These are phyloP conservation scores for Malthinus seriepunctatus DNA, from an alignment of 2,888 invertebrate genomes.

Conservation along the genomic window DNA sequence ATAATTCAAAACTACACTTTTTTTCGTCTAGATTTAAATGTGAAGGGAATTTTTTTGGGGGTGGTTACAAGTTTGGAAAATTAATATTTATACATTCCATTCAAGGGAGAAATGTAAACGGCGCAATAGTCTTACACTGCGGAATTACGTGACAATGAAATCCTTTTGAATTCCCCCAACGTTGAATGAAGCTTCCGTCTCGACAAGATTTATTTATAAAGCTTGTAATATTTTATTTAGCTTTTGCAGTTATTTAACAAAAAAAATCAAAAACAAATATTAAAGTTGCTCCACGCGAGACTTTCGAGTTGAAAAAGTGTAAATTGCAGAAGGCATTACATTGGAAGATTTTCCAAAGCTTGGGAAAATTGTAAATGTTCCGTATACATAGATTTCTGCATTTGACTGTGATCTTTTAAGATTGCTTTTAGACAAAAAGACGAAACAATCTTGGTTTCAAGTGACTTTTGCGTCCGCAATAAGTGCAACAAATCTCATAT, in stretches of 20 bases:
- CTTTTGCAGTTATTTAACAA: not conserved
- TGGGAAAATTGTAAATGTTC: no score
- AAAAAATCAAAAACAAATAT: no score
- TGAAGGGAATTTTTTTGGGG: not conserved
- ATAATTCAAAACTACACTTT: not conserved
- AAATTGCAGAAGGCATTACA: no score
- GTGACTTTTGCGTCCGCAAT: no score
- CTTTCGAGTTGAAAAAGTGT: no score
- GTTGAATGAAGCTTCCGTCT: constrained; percentile 25
- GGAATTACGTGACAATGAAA: constrained; percentile 41
- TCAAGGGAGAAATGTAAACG: constrained; percentile 40
- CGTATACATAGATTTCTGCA: no score
- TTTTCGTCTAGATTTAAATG: not conserved
- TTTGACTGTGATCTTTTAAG: no score
- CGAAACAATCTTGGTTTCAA: no score
- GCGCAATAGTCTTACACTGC: constrained; percentile 37
- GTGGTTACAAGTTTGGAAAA: constrained; percentile 25
- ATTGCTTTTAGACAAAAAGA: no score
- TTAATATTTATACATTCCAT: constrained; percentile 39
- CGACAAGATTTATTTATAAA: constrained; percentile 29
- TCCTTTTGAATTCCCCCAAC: constrained; percentile 36
- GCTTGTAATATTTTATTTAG: constrained; percentile 11
- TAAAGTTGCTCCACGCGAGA: no score
- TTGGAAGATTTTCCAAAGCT: no score
- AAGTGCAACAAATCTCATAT: no score